A percentile compares a stretch with the other conserved stretches of the same genome.
Evolutionary conservation across 1,140 invertebrate species (phyloP).

Genomic region (Scylla paramamosain): DNA sequence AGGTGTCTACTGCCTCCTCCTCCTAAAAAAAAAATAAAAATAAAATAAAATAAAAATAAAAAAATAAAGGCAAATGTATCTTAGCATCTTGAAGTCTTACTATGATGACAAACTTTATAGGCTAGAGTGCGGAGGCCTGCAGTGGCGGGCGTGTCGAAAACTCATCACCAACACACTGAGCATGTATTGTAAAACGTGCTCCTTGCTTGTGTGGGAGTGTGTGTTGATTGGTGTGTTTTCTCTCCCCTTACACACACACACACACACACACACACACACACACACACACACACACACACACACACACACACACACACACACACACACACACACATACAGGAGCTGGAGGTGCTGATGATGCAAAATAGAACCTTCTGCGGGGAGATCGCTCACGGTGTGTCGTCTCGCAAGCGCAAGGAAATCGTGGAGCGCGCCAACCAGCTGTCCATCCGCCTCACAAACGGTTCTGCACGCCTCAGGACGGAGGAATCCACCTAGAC

Average conservation of each 20-base stretch:
- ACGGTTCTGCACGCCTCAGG: constrained; percentile 96
- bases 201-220: not conserved
- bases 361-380: constrained; percentile 98
- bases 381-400: constrained; percentile 98
- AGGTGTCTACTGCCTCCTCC: too few relatives aligned
- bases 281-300: too few relatives aligned
- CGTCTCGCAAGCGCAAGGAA: constrained; percentile 96
- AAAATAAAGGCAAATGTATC: too few relatives aligned
- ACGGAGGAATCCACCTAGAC: constrained; percentile 98
- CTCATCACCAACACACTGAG: not conserved
- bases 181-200: too few relatives aligned
- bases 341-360: constrained; percentile 99
- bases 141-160: constrained; percentile 34
- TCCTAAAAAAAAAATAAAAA: too few relatives aligned
- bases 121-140: constrained; percentile 51
- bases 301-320: not conserved
- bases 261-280: too few relatives aligned
- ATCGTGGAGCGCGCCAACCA: constrained; percentile 98
- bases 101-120: constrained; percentile 27
- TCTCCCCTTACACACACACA: not conserved
- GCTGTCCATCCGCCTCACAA: constrained; percentile 96
- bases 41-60: too few relatives aligned
- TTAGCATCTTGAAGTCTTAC: too few relatives aligned
- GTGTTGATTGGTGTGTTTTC: not conserved
- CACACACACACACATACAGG: constrained; percentile 83